Base-by-base conservation (phyloP, 2,888 invertebrate species). In the Euclidia mi region DNA sequence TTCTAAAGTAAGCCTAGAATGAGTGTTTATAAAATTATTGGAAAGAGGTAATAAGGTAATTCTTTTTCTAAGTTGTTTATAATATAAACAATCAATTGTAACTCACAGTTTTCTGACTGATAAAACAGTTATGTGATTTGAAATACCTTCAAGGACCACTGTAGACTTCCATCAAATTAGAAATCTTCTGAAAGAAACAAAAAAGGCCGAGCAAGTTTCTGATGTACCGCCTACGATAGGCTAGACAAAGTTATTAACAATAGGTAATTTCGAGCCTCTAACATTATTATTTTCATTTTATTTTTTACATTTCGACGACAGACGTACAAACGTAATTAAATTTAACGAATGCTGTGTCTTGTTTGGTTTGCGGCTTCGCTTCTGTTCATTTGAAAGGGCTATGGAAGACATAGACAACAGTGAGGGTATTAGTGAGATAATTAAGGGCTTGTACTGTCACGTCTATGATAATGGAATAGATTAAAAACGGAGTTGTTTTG, bases 221-320 rank as follows among this genome's bases (percentile, higher is more conserved):
- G 56, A 71, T 64, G 60, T 64, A 65, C 64, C 34, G 49, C 46
- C 51, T 56, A 65, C 68, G 40, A 70, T 64, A 51, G 51, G 64
- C 50, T 28, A 43, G 29, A n/a, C 15, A 51, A 75, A 69, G 49
- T 76, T 67, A 48, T 67, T 56, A 49, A 73, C 72, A 72, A 78
- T 64, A 53, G 61, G 37, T 62, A 59, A 68, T 65, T 56, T 57
- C 11, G 12, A 43, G 20, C 20, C n/a, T 25, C 15, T 11, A 46
- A 57, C 9, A 51, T 51, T 42, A 51, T 61, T 58, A 58, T 32
- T n/a, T n/a, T n/a, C n/a, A n/a, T n/a, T n/a, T n/a, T n/a, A n/a
- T n/a, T n/a, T n/a, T n/a, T n/a, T 42, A 40, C 46, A 40, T 50
- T 29, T 29, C 10, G 3, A 9, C 46, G 40, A 55, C 42, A 50